Conservation (phyloP, 2,797 vertebrate genomes). For the Acanthis flammea region DNA sequence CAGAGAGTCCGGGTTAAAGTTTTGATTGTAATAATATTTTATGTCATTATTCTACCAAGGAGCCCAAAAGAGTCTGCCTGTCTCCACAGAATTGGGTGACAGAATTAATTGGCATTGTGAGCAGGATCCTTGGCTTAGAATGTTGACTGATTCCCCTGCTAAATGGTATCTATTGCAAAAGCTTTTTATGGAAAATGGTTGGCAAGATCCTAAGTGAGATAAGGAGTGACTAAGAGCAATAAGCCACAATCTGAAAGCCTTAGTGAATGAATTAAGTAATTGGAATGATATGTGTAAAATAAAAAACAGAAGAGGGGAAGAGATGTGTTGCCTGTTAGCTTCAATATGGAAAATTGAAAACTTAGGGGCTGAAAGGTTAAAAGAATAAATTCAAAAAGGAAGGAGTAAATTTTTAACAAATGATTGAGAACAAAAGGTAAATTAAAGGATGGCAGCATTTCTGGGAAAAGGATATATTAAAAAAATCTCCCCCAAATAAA, state of each 20-base stretch:
- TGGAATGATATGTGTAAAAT: not conserved
- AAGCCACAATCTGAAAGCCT: not conserved
- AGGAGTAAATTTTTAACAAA: not conserved
- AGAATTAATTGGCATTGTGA: not conserved
- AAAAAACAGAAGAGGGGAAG: not conserved
- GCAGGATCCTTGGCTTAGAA: not conserved
- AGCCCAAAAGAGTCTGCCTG: not conserved
- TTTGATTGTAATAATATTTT: not conserved
- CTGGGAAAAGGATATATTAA: not conserved
- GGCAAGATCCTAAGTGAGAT: not conserved
- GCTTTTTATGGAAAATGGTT: not conserved
- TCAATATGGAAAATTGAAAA: not conserved
- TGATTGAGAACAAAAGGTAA: not conserved
- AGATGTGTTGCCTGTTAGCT: not conserved
- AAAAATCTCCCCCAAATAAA: not conserved
- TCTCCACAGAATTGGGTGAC: rapidly evolving
- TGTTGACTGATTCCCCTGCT: not conserved
- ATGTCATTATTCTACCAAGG: rapidly evolving
- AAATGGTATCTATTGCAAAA: not conserved
- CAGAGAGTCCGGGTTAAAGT: not conserved
- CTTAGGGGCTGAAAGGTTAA: not conserved
- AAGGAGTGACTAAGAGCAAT: not conserved
- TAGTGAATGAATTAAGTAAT: not conserved
- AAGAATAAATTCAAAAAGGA: not conserved
- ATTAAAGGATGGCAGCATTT: not conserved